Evolutionary conservation across 2,888 invertebrate species (phyloP).

Genomic region (Apantesis nais): DNA sequence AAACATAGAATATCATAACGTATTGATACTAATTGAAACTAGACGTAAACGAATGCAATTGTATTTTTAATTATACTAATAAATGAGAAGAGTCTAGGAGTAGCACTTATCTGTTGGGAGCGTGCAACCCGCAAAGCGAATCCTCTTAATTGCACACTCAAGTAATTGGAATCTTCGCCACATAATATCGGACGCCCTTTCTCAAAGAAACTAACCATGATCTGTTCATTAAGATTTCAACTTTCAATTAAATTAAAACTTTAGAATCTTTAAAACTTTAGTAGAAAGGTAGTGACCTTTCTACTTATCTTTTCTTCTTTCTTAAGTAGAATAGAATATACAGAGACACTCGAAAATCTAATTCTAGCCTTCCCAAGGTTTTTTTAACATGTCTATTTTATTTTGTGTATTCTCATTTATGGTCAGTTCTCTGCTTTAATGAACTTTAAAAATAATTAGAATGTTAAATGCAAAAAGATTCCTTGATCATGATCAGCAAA

Average conservation of each 20-base stretch:
- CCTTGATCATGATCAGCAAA: neutral
- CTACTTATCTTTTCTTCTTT: slow-evolving; percentile 16
- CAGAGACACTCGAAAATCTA: too few relatives aligned
- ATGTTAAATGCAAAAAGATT: neutral
- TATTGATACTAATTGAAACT: neutral
- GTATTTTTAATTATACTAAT: slow-evolving; percentile 65
- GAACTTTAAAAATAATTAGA: neutral
- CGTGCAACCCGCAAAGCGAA: slow-evolving; percentile 58
- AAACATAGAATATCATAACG: neutral
- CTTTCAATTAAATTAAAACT: slow-evolving; percentile 57
- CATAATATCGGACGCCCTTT: slow-evolving; percentile 53
- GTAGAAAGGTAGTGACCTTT: slow-evolving; percentile 40
- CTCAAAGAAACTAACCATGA: slow-evolving; percentile 54
- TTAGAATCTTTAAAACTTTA: too few relatives aligned
- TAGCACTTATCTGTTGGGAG: slow-evolving; percentile 59
- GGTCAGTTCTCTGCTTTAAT: too few relatives aligned
- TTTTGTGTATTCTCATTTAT: too few relatives aligned
- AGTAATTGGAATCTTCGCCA: slow-evolving; percentile 67
- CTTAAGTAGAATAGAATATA: too few relatives aligned
- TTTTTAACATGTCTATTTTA: too few relatives aligned
- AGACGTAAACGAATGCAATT: slow-evolving; percentile 30
- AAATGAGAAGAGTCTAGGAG: slow-evolving; percentile 55
- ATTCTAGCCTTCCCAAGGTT: too few relatives aligned
- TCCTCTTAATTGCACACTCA: slow-evolving; percentile 66
- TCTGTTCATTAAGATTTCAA: slow-evolving; percentile 61